Conservation (phyloP, 1,140 invertebrate species). For the Onthophagus taurus region DNA sequence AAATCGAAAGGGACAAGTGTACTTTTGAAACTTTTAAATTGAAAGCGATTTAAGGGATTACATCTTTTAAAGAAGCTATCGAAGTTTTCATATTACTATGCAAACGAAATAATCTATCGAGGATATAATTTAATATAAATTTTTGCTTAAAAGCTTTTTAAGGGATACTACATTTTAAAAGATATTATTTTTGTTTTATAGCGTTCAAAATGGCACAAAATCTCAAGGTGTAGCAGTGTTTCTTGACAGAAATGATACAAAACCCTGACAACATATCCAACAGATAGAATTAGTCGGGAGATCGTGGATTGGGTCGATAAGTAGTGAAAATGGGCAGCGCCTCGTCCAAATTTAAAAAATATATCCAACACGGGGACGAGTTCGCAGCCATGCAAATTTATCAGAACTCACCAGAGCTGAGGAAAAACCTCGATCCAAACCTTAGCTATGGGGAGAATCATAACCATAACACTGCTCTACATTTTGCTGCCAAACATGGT, state of each 20-base stretch:
- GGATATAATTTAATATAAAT: no score
- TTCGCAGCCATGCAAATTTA: conserved; percentile 55
- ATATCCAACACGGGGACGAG: conserved; percentile 62
- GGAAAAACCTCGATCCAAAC: conserved; percentile 59
- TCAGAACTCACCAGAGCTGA: conserved; percentile 52
- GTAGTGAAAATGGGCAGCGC: conserved; percentile 50
- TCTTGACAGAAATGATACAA: conserved; percentile 4
- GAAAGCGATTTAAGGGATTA: no score
- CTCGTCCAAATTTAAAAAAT: conserved; percentile 62
- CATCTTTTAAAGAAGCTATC: no score
- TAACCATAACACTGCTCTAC: conserved; percentile 58
- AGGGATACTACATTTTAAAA: no score
- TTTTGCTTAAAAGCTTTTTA: neutral
- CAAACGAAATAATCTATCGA: no score
- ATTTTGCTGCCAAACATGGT: conserved; percentile 57
- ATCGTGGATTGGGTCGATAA: neutral
- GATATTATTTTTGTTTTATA: conserved; percentile 17
- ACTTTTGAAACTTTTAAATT: no score
- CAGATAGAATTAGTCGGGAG: conserved; percentile 6
- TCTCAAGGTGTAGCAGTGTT: conserved; percentile 1
- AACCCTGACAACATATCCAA: conserved; percentile 12
- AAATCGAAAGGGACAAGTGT: no score
- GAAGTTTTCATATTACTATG: no score
- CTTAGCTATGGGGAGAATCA: conserved; percentile 58
- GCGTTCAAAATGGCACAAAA: conserved; percentile 23